Evolutionary conservation across 2,113 vertebrate genomes (phyloP), one percentile per base, ranked within the genome.

Genomic region (Struthio camelus): DNA sequence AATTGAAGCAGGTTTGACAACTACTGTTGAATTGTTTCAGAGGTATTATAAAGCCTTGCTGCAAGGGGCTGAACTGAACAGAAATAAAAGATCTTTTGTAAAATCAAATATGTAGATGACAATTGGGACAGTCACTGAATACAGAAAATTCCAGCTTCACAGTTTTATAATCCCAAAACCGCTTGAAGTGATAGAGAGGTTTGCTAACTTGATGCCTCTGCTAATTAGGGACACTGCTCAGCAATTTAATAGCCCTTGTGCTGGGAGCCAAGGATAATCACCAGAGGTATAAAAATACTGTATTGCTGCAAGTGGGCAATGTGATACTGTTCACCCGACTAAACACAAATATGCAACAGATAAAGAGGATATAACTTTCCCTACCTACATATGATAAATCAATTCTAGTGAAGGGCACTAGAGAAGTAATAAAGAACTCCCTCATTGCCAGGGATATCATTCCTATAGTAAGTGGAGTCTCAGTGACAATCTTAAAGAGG

Each of bases 1-100:
- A 85, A 85, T 83, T 93, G 85, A 95, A 95, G 89, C 32, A 88
- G 67, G 78, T 89, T 95, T 95, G 97, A 97, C 91, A 96, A 94
- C 64, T 91, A 70, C 71, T 28, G 44, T 59, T 85, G 87, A 87
- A 85, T 80, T 94, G 91, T 90, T 96, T 95, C 93, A 90, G 87
- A 88, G 69, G 54, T 73, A 69, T 94, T 85, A 75, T 23, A 85
- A 84, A 93, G 54, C 40, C 80, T 83, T 91, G 51, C 56, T 93
- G 91, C 64, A 93, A 83, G 80, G 56, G 94, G 69, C 32, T 94
- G 86, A 95, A 70, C 75, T 0, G 4, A 91, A 69, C 14, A 80
- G 94, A 82, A 95, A 91, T 69, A 91, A 92, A 96, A 91, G 92
- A 85, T 50, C 73, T 94, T 94, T 91, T 91, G 84, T 89, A 85